These are phyloP conservation scores for Geotrupes spiniger DNA, from an alignment of 2,888 invertebrate species.

Conservation along the genomic window DNA sequence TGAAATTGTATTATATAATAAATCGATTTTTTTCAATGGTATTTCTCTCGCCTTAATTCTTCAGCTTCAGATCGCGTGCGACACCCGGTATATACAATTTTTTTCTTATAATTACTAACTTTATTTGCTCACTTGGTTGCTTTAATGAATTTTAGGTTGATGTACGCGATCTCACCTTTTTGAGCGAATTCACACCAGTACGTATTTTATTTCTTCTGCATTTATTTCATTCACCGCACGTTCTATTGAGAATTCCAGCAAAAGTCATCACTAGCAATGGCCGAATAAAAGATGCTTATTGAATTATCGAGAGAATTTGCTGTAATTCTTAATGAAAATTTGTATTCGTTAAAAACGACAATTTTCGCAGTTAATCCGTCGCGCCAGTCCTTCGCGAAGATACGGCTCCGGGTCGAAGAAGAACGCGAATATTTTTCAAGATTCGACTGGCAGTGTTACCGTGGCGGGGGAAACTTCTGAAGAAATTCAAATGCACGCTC, in stretches of 20 bases:
- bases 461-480: conserved; percentile 43
- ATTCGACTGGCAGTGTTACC: conserved; percentile 48
- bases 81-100: too few species aligned
- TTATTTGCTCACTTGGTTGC: conserved; percentile 63
- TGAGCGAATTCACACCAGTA: conserved; percentile 58
- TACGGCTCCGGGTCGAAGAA: conserved; percentile 37
- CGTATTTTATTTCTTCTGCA: conserved; percentile 48
- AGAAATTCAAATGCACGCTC: conserved; percentile 52
- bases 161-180: conserved; percentile 8
- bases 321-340: background rate
- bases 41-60: too few species aligned
- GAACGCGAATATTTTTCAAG: conserved; percentile 40
- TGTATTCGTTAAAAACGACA: background rate
- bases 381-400: conserved; percentile 53
- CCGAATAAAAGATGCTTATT: too few species aligned
- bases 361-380: conserved; percentile 60
- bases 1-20: too few species aligned
- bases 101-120: conserved; percentile 51
- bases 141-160: conserved; percentile 41
- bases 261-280: too few species aligned
- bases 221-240: conserved; percentile 29
- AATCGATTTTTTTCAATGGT: too few species aligned
- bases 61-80: too few species aligned
- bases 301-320: background rate
- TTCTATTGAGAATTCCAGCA: too few species aligned